Base-by-base conservation (phyloP, 2,888 invertebrate species). In the Vanessa cardui region DNA sequence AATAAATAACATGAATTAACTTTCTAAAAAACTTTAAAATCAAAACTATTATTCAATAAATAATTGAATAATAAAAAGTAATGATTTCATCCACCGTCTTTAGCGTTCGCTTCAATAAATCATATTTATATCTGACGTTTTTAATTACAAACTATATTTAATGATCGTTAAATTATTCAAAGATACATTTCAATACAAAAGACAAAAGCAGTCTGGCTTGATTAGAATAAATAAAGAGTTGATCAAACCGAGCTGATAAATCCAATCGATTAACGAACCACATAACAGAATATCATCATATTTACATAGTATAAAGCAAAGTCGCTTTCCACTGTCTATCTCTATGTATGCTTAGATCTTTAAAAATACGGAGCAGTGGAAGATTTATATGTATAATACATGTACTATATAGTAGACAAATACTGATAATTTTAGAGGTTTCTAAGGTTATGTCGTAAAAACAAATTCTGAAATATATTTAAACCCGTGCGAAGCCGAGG, bases 171-270 rank as follows among this genome's bases (percentile, higher is more conserved):
- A 64, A 68, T 56, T 62, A 49, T 49, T 33, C 31, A 50, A 49
- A 61, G 15, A 46, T 18, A 49, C 33, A 62, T 39, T 49, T 46
- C 59, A 21, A 46, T 46, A 44, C 15, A 33, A n/a, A 66, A 67
- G 54, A 66, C 60, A 66, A 62, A 67, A 52, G 62, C 64, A 68
- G 64, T 68, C 56, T 58, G 58, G 49, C 15, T 46, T 47, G 62
- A 62, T 62, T 16, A 33, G 45, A 58, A 58, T 58, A 54, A 58
- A 64, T 58, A 60, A 50, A 54, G 45, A 66, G 33, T 47, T 50
- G 58, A 72, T 69, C 66, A 70, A 72, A 69, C 61, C 66, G 21
- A 56, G 67, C 56, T 52, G 47, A 66, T 50, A 63, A 44, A 8
- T 64, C 50, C 52, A 16, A 62, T 47, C 16, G 59, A 59, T 65